phyloP scores from a whole-genome alignment of 1,140 invertebrate species.

The Ephestia elutella region DNA sequence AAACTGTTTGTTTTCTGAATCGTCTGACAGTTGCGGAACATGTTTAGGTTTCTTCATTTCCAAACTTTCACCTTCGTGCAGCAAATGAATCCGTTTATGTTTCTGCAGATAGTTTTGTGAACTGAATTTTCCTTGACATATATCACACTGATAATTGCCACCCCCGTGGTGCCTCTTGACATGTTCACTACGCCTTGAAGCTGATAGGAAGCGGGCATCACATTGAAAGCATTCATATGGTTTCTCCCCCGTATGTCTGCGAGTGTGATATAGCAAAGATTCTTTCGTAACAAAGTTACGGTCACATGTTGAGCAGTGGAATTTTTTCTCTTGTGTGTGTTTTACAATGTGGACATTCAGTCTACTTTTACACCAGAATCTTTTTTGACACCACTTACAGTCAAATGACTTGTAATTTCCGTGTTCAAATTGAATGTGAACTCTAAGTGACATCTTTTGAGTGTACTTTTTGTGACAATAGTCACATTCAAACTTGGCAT shows the following conservation, averaged over 20 bases:
- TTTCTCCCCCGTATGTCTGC: slow-evolving; percentile 68
- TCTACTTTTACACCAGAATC: slow-evolving; percentile 52
- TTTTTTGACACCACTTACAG: slow-evolving; percentile 59
- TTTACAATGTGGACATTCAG: slow-evolving; percentile 64
- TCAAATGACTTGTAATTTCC: slow-evolving; percentile 53
- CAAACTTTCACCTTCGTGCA: not conserved
- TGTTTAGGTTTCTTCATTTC: not conserved
- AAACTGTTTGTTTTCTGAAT: not conserved
- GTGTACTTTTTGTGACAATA: slow-evolving; percentile 62
- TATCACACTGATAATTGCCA: slow-evolving; percentile 36
- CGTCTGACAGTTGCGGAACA: not conserved
- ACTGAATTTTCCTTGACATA: slow-evolving; percentile 42
- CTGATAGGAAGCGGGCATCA: slow-evolving; percentile 45
- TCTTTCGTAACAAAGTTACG: slow-evolving; percentile 62
- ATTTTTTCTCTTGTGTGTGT: slow-evolving; percentile 67
- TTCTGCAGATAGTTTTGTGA: slow-evolving; percentile 37
- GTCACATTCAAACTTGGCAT: slow-evolving; percentile 57
- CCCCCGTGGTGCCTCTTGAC: slow-evolving; percentile 42
- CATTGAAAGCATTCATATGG: slow-evolving; percentile 62
- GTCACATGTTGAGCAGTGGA: slow-evolving; percentile 53
- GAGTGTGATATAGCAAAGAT: slow-evolving; percentile 61
- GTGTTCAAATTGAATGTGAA: slow-evolving; percentile 63
- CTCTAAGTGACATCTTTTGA: slow-evolving; percentile 53
- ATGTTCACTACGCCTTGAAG: slow-evolving; percentile 53
- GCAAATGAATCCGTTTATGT: slow-evolving; percentile 40